These are phyloP conservation scores for Morpho deidamia DNA, from an alignment of 2,888 invertebrate genomes.

Conservation along the genomic window DNA sequence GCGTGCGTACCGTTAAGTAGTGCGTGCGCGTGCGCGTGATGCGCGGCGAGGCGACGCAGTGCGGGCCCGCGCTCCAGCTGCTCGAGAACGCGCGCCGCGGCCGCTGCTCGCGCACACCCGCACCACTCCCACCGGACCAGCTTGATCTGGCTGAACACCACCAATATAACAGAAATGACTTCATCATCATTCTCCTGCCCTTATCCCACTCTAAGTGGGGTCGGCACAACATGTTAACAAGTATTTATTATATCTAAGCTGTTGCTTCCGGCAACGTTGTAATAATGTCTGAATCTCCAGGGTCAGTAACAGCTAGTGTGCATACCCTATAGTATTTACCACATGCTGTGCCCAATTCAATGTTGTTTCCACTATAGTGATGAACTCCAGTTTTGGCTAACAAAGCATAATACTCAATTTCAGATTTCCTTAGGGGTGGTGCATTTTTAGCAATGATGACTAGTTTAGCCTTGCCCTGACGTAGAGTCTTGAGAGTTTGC, in stretches of 20 bases:
- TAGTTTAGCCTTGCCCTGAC: conserved; percentile 99
- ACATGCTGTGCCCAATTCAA: conserved; percentile 99
- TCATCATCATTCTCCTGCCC: no score
- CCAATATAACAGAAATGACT: no score
- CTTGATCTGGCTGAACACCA: conserved; percentile 12
- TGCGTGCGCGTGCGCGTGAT: conserved; percentile 41
- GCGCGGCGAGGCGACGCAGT: conserved; percentile 82
- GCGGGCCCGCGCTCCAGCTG: conserved; percentile 87
- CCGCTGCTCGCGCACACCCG: conserved; percentile 87
- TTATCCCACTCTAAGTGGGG: no score
- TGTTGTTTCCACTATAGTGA: conserved; percentile 99
- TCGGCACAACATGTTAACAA: no score
- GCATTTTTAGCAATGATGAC: conserved; percentile 99
- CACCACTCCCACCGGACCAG: conserved; percentile 48
- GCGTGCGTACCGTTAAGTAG: conserved; percentile 35
- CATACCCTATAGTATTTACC: conserved; percentile 99
- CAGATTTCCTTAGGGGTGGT: conserved; percentile 98
- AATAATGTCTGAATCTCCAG: conserved; percentile 98
- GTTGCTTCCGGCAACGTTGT: conserved; percentile 87
- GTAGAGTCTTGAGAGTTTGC: conserved; percentile 96
- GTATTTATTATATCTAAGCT: conserved; percentile 55
- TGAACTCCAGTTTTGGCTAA: conserved; percentile 99
- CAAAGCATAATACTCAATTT: conserved; percentile 99
- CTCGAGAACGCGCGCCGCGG: conserved; percentile 86
- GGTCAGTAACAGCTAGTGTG: conserved; percentile 98